Evolutionary conservation across 2,888 invertebrate species (phyloP), one percentile per base, ranked within the genome.

Genomic region (Drosophila gaucha): DNA sequence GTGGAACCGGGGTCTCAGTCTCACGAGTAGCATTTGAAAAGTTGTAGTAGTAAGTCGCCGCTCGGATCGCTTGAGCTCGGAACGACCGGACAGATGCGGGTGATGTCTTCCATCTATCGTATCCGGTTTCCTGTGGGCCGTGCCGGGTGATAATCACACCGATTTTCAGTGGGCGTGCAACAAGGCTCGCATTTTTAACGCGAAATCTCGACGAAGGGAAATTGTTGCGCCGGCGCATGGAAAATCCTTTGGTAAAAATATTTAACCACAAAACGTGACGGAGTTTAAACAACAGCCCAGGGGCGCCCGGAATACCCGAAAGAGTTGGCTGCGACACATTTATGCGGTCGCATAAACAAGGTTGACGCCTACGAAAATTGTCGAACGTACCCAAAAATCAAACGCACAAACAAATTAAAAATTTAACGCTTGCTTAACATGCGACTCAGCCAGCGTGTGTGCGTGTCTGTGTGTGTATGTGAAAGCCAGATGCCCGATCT

Each of bases 21-120:
- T 76, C 80, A 72, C 86, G 86, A 79, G 87, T 82, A 85, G 84
- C 86, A 85, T 85, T 85, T 87, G 86, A 85, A 85, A 85, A 87
- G 86, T 85, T 85, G 86, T 87, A 85, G 84, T 87, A 87, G 75
- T 77, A 85, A 84, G 86, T 74, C 77, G 84, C 72, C 65, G 82
- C 60, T 68, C 84, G 86, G 69, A 64, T 72, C 70, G 74, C 36
- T 33, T 54, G 57, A 46, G 63, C 14, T 51, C 52, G 43, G 64
- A 44, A 44, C 69, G 58, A 36, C 46, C 60, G 59, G 39, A 59
- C 70, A 68, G 67, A 67, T 77, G 67, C 74, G 74, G 67, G 67
- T 58, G 75, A n/a, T 49, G 72, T 67, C 49, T 50, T 44, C 43
- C 31, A 8, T 58, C 14, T 36, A 16, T 35, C 50, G 54, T 30